A percentile compares a stretch with the other conserved stretches of the same genome.
These are phyloP conservation scores for Gallinago media DNA, from an alignment of 2,113 vertebrate species.

Conservation along the genomic window DNA sequence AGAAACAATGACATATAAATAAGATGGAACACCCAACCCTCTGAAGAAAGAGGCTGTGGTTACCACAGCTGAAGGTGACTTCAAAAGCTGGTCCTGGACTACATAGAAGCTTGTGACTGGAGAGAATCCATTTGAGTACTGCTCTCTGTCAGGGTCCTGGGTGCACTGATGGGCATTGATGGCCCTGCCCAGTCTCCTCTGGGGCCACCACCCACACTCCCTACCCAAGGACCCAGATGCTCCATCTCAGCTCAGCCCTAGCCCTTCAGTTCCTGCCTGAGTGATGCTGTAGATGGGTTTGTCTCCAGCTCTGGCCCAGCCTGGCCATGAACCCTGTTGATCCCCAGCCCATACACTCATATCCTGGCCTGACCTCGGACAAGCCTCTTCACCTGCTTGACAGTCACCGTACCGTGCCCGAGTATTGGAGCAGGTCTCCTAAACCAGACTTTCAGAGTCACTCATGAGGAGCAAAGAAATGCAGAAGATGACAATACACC, in stretches of 20 bases:
- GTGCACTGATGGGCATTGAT: neutral
- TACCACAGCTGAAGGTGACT: neutral
- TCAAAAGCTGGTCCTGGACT: neutral
- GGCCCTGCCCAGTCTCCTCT: neutral
- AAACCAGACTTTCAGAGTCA: neutral
- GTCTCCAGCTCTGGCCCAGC: neutral
- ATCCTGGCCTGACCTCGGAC: rapidly evolving
- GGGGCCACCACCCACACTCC: neutral
- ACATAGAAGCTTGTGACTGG: rapidly evolving
- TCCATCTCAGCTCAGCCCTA: neutral
- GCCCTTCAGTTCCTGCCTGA: neutral
- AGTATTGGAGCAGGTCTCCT: neutral
- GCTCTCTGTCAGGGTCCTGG: neutral
- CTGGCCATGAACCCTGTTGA: neutral
- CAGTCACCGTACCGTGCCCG: neutral
- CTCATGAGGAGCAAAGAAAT: neutral
- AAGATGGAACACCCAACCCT: neutral
- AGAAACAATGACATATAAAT: neutral
- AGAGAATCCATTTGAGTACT: too few species aligned
- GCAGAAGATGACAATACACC: neutral
- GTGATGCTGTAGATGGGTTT: neutral
- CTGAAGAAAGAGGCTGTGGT: neutral
- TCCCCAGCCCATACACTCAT: neutral
- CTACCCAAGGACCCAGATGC: neutral
- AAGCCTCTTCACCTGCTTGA: neutral